Evolutionary conservation across 1,140 invertebrate species (phyloP).

Genomic region (Plectus sambesii): DNA sequence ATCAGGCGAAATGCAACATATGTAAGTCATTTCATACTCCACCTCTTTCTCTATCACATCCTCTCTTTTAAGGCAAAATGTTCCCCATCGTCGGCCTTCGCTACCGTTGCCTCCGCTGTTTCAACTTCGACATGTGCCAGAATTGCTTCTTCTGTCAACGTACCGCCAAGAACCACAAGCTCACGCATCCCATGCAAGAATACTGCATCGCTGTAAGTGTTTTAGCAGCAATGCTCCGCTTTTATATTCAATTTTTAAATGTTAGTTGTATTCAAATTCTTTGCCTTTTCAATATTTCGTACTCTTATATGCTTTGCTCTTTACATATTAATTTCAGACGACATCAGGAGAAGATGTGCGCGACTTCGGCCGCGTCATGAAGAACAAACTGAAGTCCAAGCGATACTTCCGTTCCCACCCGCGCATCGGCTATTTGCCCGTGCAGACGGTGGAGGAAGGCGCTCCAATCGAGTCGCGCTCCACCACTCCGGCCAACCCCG

Average conservation of each 20-base stretch:
- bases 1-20: slow-evolving; percentile 95
- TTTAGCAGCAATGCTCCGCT: background rate
- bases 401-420: slow-evolving; percentile 92
- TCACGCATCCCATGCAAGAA: slow-evolving; percentile 98
- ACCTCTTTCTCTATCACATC: too few relatives aligned
- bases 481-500: slow-evolving; percentile 32
- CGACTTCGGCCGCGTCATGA: slow-evolving; percentile 86
- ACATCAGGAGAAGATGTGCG: slow-evolving; percentile 94
- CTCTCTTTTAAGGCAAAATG: too few relatives aligned
- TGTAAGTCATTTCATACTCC: too few relatives aligned
- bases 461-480: slow-evolving; percentile 26
- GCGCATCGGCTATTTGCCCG: slow-evolving; percentile 85
- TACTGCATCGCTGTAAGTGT: slow-evolving; percentile 85
- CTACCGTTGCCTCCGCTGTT: slow-evolving; percentile 96
- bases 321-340: slow-evolving; percentile 57
- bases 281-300: slow-evolving; percentile 14
- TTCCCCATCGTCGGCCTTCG: slow-evolving; percentile 92
- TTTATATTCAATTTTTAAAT: slow-evolving; percentile 17
- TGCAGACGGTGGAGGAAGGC: slow-evolving; percentile 49
- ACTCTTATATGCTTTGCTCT: background rate
- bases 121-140: slow-evolving; percentile 99
- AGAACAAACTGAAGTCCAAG: slow-evolving; percentile 93
- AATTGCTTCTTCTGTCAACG: slow-evolving; percentile 95
- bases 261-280: slow-evolving; percentile 21
- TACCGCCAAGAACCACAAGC: slow-evolving; percentile 90